Conservation (phyloP, 2,888 invertebrate genomes). For the Lottia gigantea region DNA sequence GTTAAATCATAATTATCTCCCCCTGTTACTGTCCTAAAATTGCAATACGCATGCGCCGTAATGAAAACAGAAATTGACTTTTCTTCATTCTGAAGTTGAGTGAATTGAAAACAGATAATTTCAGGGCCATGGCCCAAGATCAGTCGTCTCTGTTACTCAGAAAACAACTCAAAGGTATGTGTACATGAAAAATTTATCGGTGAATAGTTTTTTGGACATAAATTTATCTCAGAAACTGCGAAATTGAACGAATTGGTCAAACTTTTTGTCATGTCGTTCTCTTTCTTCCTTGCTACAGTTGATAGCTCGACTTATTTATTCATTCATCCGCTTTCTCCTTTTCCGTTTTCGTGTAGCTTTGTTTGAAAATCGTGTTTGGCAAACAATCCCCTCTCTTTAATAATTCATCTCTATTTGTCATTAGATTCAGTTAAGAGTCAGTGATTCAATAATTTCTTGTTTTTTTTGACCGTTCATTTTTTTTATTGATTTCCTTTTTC, state of each 20-base stretch:
- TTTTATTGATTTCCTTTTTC: no score
- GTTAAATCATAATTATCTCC: neutral
- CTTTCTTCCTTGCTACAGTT: no score
- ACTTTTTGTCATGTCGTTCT: neutral
- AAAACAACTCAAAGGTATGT: slow-evolving; percentile 55
- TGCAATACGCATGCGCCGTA: neutral
- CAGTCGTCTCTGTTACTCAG: slow-evolving; percentile 55
- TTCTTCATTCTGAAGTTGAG: neutral
- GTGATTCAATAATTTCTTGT: no score
- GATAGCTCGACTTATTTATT: no score
- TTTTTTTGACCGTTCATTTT: no score
- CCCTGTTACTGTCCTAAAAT: neutral
- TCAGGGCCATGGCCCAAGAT: slow-evolving; percentile 51
- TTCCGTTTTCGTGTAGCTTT: no score
- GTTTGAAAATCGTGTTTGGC: no score
- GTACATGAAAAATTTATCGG: neutral
- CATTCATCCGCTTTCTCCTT: no score
- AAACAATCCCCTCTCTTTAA: no score
- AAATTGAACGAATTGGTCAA: slow-evolving; percentile 2
- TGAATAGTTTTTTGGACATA: neutral
- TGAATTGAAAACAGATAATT: neutral
- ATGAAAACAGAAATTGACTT: neutral
- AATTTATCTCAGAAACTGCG: neutral
- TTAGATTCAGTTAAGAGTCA: no score
- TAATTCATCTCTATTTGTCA: no score